These are phyloP conservation scores for Geothlypis trichas DNA, from an alignment of 2,113 vertebrate genomes.

Conservation along the genomic window DNA sequence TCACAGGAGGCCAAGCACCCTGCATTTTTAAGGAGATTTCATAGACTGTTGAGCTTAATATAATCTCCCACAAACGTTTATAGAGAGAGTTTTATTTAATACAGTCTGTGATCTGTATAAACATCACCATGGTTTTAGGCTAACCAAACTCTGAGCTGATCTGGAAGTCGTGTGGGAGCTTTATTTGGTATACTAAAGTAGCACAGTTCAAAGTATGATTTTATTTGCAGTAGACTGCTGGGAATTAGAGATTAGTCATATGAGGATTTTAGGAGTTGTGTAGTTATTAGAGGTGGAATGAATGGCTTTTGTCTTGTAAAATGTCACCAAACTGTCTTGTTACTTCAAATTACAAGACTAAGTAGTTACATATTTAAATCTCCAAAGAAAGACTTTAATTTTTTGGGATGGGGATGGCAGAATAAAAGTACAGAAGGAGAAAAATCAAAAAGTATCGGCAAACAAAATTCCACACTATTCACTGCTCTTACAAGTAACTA, in stretches of 20 bases:
- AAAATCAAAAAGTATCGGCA: background rate
- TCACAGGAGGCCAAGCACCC: background rate
- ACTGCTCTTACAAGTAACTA: background rate
- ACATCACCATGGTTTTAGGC: background rate
- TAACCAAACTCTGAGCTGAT: constrained; percentile 14
- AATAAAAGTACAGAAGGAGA: background rate
- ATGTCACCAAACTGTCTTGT: constrained; percentile 67
- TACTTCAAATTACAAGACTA: constrained; percentile 61
- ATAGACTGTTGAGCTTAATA: background rate
- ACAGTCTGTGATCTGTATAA: background rate
- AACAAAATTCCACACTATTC: background rate
- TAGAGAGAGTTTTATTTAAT: background rate
- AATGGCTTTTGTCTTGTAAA: constrained; percentile 61
- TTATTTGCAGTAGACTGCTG: constrained; percentile 63
- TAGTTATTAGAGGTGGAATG: constrained; percentile 61
- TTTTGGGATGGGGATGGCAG: background rate
- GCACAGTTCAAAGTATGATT: constrained; percentile 57
- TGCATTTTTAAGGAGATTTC: background rate
- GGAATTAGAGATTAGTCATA: constrained; percentile 71
- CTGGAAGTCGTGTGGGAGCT: constrained; percentile 23
- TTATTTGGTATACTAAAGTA: constrained; percentile 51
- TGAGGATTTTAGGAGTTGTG: constrained; percentile 61
- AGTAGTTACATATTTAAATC: constrained; percentile 38
- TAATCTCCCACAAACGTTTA: background rate
- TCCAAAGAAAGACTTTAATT: background rate